Base-by-base conservation (phyloP, 1,140 invertebrate genomes). In the Palaemon carinicauda region DNA sequence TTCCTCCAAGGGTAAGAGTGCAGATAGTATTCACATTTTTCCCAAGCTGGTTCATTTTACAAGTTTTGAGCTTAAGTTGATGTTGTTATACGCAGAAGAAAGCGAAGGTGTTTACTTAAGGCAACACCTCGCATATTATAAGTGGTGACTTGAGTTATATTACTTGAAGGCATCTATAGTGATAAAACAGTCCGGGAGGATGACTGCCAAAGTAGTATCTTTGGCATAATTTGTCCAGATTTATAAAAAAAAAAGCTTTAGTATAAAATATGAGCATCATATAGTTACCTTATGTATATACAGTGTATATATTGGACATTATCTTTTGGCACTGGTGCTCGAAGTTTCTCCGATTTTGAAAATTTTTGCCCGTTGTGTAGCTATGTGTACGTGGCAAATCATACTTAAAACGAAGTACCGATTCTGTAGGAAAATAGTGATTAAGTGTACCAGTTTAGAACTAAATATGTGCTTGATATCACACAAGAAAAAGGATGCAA, bases 261-360 rank as follows among this genome's bases (percentile, higher is more conserved):
- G 65, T 69, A 69, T 69, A 69, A 69, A 24, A 27, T 31, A 24
- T 27, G 24, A 31, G 29, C 24, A 15, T 69, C n/a, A 52, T 24
- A 24, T 79, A 53, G 33, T 52, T 52, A 50, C 52, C 41, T 79
- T 41, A 53, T 79, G 24, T 79, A 54, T 53, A 54, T 79, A 54
- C 24, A 51, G 77, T 79, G 27, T 52, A 79, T 53, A 52, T 79
- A 79, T 79, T 79, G 51, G 21, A 29, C 41, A 41, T 79, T 51
- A 17, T 41, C 19, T 79, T 41, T 21, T 79, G 52, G 52, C 77
- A 41, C n/a, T 79, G 21, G 27, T 29, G 24, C 51, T 53, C 77
- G 21, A 52, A 21, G 29, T 69, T 69, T 69, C 24, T 69, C 29
- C 29, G 65, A 31, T 69, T 69, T 27, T 69, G 24, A 24, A 31